A percentile compares a stretch with the other conserved stretches of the same genome.
phyloP scores from a whole-genome alignment of 2,797 vertebrate genomes.

The Catharus ustulatus region DNA sequence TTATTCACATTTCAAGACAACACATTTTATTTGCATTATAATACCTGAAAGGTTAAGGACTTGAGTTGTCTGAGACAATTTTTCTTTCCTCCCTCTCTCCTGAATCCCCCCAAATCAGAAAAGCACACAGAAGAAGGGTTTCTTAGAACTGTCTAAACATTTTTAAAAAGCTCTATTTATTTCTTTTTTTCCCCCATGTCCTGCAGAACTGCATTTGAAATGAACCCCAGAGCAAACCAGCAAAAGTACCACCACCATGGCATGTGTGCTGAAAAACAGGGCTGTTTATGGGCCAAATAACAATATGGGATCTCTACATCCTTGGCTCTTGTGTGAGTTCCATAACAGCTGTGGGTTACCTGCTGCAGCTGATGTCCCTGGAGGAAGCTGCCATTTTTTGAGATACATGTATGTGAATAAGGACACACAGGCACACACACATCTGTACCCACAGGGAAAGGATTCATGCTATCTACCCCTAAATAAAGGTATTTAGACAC shows the following conservation, averaged over 20 bases:
- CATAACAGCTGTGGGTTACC: background rate
- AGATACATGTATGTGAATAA: background rate
- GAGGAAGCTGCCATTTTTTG: background rate
- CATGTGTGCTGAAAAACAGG: background rate
- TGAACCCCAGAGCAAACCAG: background rate
- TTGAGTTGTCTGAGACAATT: background rate
- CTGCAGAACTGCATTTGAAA: background rate
- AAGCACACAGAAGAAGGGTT: background rate
- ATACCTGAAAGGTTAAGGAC: background rate
- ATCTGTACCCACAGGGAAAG: background rate
- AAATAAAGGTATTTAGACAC: background rate
- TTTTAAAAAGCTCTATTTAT: background rate
- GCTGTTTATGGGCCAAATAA: background rate
- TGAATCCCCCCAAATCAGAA: background rate
- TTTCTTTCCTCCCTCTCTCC: background rate
- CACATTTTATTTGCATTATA: background rate
- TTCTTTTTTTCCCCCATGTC: fast-evolving
- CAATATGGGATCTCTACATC: background rate
- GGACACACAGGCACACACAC: background rate
- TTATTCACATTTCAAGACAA: background rate
- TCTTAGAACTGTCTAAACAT: background rate
- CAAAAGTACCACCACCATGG: background rate
- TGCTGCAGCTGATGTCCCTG: background rate
- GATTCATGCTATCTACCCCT: background rate
- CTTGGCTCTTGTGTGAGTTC: background rate